Evolutionary conservation across 2,888 invertebrate species (phyloP).

Genomic region (Lycaena phlaeas): DNA sequence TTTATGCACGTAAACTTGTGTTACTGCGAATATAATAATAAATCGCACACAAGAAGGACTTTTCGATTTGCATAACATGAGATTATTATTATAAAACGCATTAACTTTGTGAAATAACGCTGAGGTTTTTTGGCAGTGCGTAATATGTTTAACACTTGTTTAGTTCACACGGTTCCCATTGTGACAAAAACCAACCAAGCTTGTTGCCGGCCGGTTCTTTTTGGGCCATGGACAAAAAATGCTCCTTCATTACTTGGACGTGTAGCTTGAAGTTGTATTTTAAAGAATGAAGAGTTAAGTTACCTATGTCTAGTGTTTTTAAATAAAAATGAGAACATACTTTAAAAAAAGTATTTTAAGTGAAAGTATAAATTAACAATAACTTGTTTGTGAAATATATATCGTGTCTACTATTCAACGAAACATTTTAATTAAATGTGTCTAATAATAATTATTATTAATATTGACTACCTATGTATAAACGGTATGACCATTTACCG

Average conservation of each 20-base stretch:
- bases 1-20: neutral
- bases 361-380: too few species aligned
- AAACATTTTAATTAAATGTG: too few species aligned
- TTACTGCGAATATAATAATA: neutral
- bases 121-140: neutral
- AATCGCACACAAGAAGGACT: neutral
- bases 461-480: too few species aligned
- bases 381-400: too few species aligned
- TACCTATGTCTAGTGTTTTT: too few species aligned
- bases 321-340: too few species aligned
- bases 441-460: too few species aligned
- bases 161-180: constrained; percentile 10
- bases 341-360: too few species aligned
- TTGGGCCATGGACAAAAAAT: constrained; percentile 49
- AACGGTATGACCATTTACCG: too few species aligned
- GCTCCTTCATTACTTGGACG: constrained; percentile 28
- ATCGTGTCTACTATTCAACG: too few species aligned
- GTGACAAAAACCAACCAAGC: constrained; percentile 25
- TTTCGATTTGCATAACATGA: neutral
- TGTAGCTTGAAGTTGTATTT: neutral
- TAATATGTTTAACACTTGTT: neutral
- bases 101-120: neutral
- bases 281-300: too few species aligned
- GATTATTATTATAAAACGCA: neutral
- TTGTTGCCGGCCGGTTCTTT: constrained; percentile 42